Percentiles rank a stretch among this genome's conserved stretches.
Evolutionary conservation across 2,888 invertebrate genomes (phyloP).

Genomic region (Acronicta aceris): DNA sequence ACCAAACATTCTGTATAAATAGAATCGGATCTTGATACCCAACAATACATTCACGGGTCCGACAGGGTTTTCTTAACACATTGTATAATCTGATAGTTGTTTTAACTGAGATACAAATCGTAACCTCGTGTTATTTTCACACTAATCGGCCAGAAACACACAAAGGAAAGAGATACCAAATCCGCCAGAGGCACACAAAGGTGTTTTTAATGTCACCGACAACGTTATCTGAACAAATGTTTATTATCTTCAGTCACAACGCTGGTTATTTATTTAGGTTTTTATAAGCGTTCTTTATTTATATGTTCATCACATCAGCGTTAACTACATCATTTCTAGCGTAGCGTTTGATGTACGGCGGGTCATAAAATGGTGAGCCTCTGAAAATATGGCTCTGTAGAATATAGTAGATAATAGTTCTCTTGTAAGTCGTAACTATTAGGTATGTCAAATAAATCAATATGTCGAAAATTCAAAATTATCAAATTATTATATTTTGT

Average conservation of each 20-base stretch:
- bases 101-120: conserved; percentile 42
- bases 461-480: too few relatives aligned
- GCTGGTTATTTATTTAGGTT: conserved; percentile 52
- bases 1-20: too few relatives aligned
- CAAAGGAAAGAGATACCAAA: conserved; percentile 49
- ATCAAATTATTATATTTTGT: too few relatives aligned
- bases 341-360: conserved; percentile 35
- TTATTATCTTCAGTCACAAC: conserved; percentile 51
- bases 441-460: too few relatives aligned
- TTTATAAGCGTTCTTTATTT: conserved; percentile 46
- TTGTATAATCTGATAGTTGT: conserved; percentile 38
- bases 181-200: conserved; percentile 43
- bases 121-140: conserved; percentile 33
- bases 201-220: conserved; percentile 53
- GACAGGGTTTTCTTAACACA: too few relatives aligned
- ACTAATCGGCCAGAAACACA: conserved; percentile 38
- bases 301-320: conserved; percentile 29
- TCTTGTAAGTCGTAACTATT: background rate
- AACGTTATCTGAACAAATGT: conserved; percentile 58
- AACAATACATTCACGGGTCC: too few relatives aligned
- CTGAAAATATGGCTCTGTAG: conserved; percentile 18
- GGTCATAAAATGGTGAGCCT: conserved; percentile 41
- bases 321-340: conserved; percentile 49
- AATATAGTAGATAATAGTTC: conserved; percentile 14
- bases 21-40: too few relatives aligned